A percentile compares a stretch with the other conserved stretches of the same genome.
Conservation (phyloP, 2,113 vertebrate genomes). For the Accipiter cooperii region DNA sequence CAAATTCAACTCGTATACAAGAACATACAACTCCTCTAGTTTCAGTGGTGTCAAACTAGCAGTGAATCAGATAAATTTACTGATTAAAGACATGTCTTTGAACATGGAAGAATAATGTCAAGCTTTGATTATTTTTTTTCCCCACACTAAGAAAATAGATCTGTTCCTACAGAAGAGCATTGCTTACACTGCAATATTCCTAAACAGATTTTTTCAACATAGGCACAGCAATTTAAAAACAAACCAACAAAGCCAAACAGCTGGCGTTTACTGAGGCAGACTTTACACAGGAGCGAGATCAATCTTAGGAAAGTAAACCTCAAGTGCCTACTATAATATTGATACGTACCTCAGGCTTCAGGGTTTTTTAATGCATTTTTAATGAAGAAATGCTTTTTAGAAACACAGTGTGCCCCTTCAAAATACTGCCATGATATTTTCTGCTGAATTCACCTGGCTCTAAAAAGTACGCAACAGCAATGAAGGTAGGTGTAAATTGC, state of each 20-base stretch:
- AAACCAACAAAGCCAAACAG: not conserved
- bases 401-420: not conserved
- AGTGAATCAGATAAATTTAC: not conserved
- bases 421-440: not conserved
- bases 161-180: not conserved
- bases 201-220: not conserved
- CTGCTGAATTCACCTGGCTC: not conserved
- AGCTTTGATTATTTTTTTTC: not conserved
- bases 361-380: conserved; percentile 19
- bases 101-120: not conserved
- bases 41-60: not conserved
- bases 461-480: not conserved
- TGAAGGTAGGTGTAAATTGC: not conserved
- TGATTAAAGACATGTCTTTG: not conserved
- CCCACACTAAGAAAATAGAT: not conserved
- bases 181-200: not conserved
- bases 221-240: not conserved
- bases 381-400: not conserved
- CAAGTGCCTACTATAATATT: conserved; percentile 38
- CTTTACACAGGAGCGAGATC: conserved; percentile 18
- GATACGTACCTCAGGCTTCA: not conserved
- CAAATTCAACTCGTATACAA: not conserved
- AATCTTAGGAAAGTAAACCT: conserved; percentile 14
- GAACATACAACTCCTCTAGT: not conserved
- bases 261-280: not conserved